Percentiles rank a stretch among this genome's conserved stretches.
Evolutionary conservation across 2,797 vertebrate species (phyloP).

Genomic region (Semaprochilodus insignis): DNA sequence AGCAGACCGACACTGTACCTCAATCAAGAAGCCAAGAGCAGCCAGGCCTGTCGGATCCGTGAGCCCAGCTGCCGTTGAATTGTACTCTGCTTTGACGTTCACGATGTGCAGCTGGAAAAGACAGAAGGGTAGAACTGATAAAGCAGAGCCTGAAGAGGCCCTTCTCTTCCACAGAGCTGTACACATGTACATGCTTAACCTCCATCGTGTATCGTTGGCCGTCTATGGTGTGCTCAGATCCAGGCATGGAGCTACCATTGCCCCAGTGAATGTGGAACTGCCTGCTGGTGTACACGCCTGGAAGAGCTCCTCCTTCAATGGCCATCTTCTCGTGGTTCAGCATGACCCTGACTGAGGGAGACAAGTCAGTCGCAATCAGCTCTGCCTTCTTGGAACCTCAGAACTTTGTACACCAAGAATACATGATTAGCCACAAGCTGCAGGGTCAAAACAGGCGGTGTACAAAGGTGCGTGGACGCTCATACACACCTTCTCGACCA

Average conservation of each 20-base stretch:
- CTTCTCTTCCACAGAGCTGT: too few species aligned
- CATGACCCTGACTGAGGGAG: conserved; percentile 66
- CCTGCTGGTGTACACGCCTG: conserved; percentile 56
- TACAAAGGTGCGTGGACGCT: too few species aligned
- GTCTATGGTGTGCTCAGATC: conserved; percentile 80
- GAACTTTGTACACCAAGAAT: too few species aligned
- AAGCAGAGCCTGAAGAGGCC: too few species aligned
- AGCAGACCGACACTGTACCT: conserved; percentile 62
- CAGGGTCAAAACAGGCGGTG: background rate
- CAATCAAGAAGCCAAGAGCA: conserved; percentile 77
- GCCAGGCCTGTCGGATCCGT: conserved; percentile 66
- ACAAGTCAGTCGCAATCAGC: background rate
- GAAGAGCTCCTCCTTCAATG: conserved; percentile 66
- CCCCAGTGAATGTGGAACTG: conserved; percentile 84
- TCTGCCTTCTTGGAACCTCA: background rate
- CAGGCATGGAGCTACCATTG: conserved; percentile 54
- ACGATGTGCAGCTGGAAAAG: conserved; percentile 79
- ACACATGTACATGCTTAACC: conserved; percentile 60
- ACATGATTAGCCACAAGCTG: background rate
- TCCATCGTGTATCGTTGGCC: conserved; percentile 76
- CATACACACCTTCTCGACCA: conserved; percentile 65
- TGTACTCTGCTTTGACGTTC: conserved; percentile 59
- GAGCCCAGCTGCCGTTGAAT: conserved; percentile 33
- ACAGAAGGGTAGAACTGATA: background rate
- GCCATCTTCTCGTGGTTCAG: conserved; percentile 44